phyloP scores from a whole-genome alignment of 1,140 invertebrate genomes.

The Heterodera schachtii region DNA sequence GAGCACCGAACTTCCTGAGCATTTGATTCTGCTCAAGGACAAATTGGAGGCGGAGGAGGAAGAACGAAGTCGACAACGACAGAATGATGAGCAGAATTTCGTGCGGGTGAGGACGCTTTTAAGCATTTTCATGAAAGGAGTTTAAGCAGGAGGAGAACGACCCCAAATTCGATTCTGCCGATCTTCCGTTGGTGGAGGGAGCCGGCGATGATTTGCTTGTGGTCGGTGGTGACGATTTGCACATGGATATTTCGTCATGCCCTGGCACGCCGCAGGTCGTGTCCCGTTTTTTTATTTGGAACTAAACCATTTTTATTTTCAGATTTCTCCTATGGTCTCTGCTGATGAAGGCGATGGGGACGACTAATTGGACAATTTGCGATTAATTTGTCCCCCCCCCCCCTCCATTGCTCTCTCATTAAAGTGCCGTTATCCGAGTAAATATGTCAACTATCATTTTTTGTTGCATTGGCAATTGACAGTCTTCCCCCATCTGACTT shows the following conservation, averaged over 20 bases:
- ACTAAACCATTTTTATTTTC: neutral
- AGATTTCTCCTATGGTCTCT: conserved; percentile 29
- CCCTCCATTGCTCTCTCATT: no score
- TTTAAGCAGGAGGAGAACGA: neutral
- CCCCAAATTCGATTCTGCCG: neutral
- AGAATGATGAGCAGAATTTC: no score
- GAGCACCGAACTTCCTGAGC: conserved; percentile 47
- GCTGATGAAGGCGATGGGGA: conserved; percentile 7
- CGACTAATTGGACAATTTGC: no score
- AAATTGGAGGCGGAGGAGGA: conserved; percentile 74
- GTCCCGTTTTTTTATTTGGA: neutral
- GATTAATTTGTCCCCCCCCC: no score
- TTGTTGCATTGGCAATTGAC: no score
- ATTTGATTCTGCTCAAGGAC: conserved; percentile 69
- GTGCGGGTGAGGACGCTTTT: no score
- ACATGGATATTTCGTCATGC: neutral
- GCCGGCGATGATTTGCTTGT: neutral
- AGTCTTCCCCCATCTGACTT: no score
- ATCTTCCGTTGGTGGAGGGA: neutral
- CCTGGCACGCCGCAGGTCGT: conserved; percentile 21
- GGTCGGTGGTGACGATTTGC: neutral
- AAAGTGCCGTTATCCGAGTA: no score
- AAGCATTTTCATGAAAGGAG: neutral
- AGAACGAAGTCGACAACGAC: conserved; percentile 69
- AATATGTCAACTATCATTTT: no score